Evolutionary conservation across 2,888 invertebrate genomes (phyloP), one percentile per base, ranked within the genome.

Genomic region (Troides oblongomaculatus): DNA sequence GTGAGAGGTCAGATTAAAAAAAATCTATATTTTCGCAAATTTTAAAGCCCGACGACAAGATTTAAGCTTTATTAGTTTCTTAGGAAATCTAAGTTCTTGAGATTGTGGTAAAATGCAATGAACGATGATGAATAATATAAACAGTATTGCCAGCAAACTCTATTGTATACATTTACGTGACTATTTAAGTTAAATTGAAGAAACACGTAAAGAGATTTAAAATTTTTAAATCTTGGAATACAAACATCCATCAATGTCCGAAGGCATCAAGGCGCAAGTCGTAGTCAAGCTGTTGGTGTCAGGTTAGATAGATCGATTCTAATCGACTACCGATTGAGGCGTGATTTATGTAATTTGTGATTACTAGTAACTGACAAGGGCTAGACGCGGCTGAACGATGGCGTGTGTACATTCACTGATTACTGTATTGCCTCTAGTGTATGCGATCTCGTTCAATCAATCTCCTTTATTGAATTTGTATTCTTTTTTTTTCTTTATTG

Each of bases 171-270:
- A 57, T 8, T 23, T n/a, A 57, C 21, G 57, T 21, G n/a, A 57
- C 21, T 10, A 57, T 6, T 21, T n/a, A 50, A 14, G 18, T 23
- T 58, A 23, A 46, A 59, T 59, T 25, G 8, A 23, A 25, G 59
- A 30, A 60, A 30, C 21, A 36, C 14, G 30, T 50, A 56, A 17
- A 17, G 14, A 60, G 73, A 56, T 72, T 74, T 75, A 69, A 62
- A 73, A 74, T 77, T 77, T 74, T 74, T 73, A 65, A 73, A 72
- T 65, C 71, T 72, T 73, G 61, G 71, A 72, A 73, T 71, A 72
- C 72, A 66, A 71, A 70, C 85, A 89, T 89, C 89, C 78, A 88
- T 88, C 89, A 88, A 80, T 76, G 89, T 89, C 88, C 79, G 30
- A 43, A 65, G 72, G 71, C 77, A 81, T 86, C 84, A 85, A 83